Percentiles rank a stretch among this genome's conserved stretches.
These are phyloP conservation scores for Willowsia nigromaculata DNA, from an alignment of 2,888 invertebrate genomes.

Conservation along the genomic window DNA sequence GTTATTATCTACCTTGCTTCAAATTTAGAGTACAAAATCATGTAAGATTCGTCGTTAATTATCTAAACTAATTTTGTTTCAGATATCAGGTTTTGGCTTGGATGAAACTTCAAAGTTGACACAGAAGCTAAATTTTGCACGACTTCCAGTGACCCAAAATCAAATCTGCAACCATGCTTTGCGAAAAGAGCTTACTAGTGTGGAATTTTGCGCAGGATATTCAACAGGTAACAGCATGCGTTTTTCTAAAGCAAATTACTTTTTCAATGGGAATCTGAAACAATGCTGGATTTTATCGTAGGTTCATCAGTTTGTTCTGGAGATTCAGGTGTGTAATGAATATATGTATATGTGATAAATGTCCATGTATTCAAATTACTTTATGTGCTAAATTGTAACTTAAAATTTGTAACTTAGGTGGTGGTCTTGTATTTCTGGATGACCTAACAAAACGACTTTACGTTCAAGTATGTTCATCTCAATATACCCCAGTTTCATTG, in stretches of 20 bases:
- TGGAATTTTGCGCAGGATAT: conserved; percentile 75
- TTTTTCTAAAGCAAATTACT: too few species aligned
- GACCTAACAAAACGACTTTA: conserved; percentile 64
- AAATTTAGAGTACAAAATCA: too few species aligned
- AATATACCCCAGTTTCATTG: background rate
- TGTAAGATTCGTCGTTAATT: too few species aligned
- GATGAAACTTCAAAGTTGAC: conserved; percentile 69
- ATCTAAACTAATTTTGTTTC: background rate
- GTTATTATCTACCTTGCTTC: background rate
- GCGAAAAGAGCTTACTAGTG: conserved; percentile 72
- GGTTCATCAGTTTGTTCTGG: conserved; percentile 68
- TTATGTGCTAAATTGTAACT: too few species aligned
- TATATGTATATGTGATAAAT: too few species aligned
- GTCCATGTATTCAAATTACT: too few species aligned
- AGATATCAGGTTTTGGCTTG: conserved; percentile 74
- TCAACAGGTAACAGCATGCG: conserved; percentile 36
- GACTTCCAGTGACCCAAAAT: conserved; percentile 68
- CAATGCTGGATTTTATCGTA: background rate
- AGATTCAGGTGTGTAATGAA: conserved; percentile 59
- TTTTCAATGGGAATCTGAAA: background rate
- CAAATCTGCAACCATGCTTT: conserved; percentile 67
- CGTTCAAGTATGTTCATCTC: conserved; percentile 59
- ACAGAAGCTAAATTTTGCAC: conserved; percentile 62
- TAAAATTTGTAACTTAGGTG: conserved; percentile 45
- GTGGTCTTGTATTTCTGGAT: conserved; percentile 74